Conservation (phyloP, 1,140 invertebrate species). For the Sycobia sp. region DNA sequence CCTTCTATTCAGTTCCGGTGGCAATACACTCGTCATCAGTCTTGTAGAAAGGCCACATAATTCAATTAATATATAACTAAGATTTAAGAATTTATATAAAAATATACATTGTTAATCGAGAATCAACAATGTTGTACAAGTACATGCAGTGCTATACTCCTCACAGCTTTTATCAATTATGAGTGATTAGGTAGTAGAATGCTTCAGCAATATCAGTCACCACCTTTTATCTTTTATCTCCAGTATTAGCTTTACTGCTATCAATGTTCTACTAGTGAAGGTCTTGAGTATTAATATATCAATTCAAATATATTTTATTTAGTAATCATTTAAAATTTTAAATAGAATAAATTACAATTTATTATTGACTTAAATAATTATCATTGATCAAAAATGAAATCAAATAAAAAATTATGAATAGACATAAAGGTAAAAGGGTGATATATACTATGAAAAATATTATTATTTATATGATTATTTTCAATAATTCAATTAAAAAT, state of each 20-base stretch:
- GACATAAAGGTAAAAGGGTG: too few species aligned
- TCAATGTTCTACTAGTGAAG: conserved; percentile 28
- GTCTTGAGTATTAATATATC: background rate
- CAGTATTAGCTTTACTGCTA: conserved; percentile 39
- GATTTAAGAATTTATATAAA: conserved; percentile 5
- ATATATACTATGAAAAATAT: too few species aligned
- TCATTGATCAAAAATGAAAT: too few species aligned
- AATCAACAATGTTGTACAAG: background rate
- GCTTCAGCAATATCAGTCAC: conserved; percentile 38
- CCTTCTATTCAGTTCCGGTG: conserved; percentile 81
- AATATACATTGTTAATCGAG: background rate
- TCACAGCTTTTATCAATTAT: conserved; percentile 47
- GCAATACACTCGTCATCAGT: conserved; percentile 77
- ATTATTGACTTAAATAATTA: too few species aligned
- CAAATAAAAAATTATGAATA: too few species aligned
- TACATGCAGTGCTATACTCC: background rate
- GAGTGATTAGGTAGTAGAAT: conserved; percentile 43
- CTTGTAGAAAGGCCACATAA: conserved; percentile 75
- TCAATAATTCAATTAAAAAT: too few species aligned
- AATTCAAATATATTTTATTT: background rate
- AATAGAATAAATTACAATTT: too few species aligned
- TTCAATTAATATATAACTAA: conserved; percentile 27
- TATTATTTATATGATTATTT: too few species aligned
- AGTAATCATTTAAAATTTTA: conserved; percentile 3
- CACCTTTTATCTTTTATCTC: conserved; percentile 57